Evolutionary conservation across 2,888 invertebrate species (phyloP), one percentile per base, ranked within the genome.

Genomic region (Eristalis arbustorum): DNA sequence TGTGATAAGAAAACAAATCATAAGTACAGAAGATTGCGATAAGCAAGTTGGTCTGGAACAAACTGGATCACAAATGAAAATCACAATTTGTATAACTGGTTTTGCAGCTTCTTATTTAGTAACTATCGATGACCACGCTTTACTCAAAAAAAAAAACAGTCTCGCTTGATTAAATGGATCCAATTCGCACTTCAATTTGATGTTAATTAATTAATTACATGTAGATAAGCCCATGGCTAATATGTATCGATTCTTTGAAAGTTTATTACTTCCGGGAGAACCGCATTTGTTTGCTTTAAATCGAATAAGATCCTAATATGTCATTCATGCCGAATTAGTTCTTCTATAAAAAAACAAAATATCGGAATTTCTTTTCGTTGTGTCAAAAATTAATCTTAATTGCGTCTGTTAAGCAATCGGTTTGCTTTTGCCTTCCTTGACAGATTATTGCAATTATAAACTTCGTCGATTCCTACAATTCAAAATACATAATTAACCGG

Each of bases 31-130:
- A 42, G 23, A 67, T 59, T 8, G 14, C 28, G 75, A 67, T 75
- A 61, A 75, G 31, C 10, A 66, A 59, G 13, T 76, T 11, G 23
- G 56, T 56, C 76, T 76, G 23, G 76, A 23, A 68, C 8, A 56
- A 69, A 68, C 76, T 68, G 62, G 68, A 42, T 69, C 61, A 37
- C 2, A n/a, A 31, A 42, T n/a, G 56, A 76, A 68, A 8, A 68
- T 68, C 67, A n/a, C 4, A 28, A 68, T 61, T 28, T 18, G 25
- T 75, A 75, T 42, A 67, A 67, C 67, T 67, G 66, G 75, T 75
- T 68, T 68, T 8, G 14, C 37, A 59, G 4, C 31, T 22, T 66
- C 57, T 14, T 37, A 3, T 31, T 56, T 56, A 56, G 13, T 13
- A 8, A 49, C 49, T 49, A 18, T 18, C 18, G 49, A n/a, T n/a